phyloP scores from a whole-genome alignment of 2,888 invertebrate genomes.

The Elmis aenea region DNA sequence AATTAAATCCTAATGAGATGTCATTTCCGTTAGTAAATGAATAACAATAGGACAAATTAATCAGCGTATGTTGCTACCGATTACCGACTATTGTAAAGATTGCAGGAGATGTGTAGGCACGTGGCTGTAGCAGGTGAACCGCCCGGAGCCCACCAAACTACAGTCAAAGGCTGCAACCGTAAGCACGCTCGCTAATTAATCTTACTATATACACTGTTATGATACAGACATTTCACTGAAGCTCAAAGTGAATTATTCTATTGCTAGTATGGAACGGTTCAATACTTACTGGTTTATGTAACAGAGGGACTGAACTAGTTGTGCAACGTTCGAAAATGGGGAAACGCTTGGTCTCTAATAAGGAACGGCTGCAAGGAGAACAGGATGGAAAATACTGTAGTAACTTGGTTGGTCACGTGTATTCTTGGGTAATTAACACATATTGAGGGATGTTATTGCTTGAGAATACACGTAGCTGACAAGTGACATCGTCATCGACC shows the following conservation, averaged over 20 bases:
- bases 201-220: constrained; percentile 27
- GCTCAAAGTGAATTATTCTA: constrained; percentile 19
- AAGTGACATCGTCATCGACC: constrained; percentile 51
- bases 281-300: too few relatives aligned
- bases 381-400: constrained; percentile 14
- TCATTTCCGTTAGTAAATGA: too few relatives aligned
- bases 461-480: constrained; percentile 99
- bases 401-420: constrained; percentile 90
- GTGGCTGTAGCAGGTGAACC: constrained; percentile 17
- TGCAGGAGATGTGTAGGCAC: too few relatives aligned
- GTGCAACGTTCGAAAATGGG: not conserved
- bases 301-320: too few relatives aligned
- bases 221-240: constrained; percentile 19
- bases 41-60: too few relatives aligned
- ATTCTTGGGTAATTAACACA: constrained; percentile 99
- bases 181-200: constrained; percentile 30
- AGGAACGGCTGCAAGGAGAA: too few relatives aligned
- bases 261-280: constrained; percentile 7
- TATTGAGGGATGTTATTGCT: constrained; percentile 95
- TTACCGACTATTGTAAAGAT: too few relatives aligned
- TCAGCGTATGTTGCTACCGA: too few relatives aligned
- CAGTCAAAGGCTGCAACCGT: constrained; percentile 22
- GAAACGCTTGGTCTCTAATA: not conserved
- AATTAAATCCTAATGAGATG: too few relatives aligned
- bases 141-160: constrained; percentile 11